Evolutionary conservation across 2,888 invertebrate species (phyloP).

Genomic region (Molanna angustata): DNA sequence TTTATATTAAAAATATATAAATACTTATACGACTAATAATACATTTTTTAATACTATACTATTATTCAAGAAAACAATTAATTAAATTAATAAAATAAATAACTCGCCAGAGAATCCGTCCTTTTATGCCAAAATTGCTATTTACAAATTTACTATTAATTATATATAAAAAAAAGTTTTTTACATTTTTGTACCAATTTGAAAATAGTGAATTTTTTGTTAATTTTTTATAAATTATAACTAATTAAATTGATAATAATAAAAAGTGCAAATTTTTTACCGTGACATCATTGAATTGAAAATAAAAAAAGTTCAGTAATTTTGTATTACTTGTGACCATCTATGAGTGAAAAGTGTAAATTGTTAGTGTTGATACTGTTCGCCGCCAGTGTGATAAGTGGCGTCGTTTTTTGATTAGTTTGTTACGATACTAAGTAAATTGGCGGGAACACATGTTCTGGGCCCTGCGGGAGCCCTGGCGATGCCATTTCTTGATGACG

Average conservation of each 20-base stretch:
- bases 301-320: neutral
- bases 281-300: no score
- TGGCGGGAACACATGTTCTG: conserved; percentile 64
- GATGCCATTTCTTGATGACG: conserved; percentile 97
- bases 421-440: conserved; percentile 47
- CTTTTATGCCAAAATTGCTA: conserved; percentile 25
- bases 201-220: conserved; percentile 4
- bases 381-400: conserved; percentile 5
- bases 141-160: conserved; percentile 13
- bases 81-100: conserved; percentile 8
- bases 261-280: neutral
- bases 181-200: conserved; percentile 24
- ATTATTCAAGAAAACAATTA: conserved; percentile 11
- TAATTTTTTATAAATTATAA: neutral
- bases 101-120: conserved; percentile 22
- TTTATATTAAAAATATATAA: no score
- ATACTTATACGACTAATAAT: conserved; percentile 10
- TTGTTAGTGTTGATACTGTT: conserved; percentile 3
- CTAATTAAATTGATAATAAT: conserved; percentile 1
- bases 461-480: conserved; percentile 65
- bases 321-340: conserved; percentile 5
- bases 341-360: conserved; percentile 4
- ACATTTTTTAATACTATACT: neutral
- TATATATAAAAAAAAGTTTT: conserved; percentile 15
- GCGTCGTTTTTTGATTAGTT: conserved; percentile 21